Conservation (phyloP, 2,888 invertebrate species). For the Seladonia tumulorum region DNA sequence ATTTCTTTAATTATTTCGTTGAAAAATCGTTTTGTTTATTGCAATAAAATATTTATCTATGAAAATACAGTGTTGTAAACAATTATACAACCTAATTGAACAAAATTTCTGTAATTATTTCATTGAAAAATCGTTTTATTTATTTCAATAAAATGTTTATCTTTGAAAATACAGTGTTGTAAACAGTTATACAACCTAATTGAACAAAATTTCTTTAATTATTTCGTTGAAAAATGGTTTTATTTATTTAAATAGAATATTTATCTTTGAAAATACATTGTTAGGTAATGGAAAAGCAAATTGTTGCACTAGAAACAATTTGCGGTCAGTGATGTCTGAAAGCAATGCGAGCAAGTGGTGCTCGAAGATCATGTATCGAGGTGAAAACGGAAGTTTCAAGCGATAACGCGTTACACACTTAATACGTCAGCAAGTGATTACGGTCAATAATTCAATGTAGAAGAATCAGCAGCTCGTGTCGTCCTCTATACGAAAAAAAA, state of each 20-base stretch:
- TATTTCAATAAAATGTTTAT: not conserved
- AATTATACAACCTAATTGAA: too few relatives aligned
- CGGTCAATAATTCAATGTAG: constrained; percentile 55
- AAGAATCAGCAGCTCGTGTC: not conserved
- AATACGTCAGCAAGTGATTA: constrained; percentile 57
- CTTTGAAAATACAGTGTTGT: not conserved
- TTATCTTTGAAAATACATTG: not conserved
- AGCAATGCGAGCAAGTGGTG: not conserved
- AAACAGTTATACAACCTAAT: too few relatives aligned
- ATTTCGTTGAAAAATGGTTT: too few relatives aligned
- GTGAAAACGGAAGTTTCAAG: constrained; percentile 57
- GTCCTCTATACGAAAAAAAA: constrained; percentile 15
- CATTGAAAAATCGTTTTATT: not conserved
- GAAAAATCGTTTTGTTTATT: not conserved
- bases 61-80: too few relatives aligned
- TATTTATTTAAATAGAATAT: not conserved
- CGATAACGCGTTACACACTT: constrained; percentile 47
- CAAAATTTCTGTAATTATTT: too few relatives aligned
- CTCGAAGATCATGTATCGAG: constrained; percentile 44
- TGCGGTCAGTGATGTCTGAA: not conserved
- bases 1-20: too few relatives aligned
- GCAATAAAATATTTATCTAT: not conserved
- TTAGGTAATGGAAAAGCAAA: not conserved
- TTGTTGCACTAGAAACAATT: not conserved
- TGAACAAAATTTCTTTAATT: too few relatives aligned